These are phyloP conservation scores for Porites divaricata DNA, from an alignment of 92 coral and sea anemone genomes.

Conservation along the genomic window DNA sequence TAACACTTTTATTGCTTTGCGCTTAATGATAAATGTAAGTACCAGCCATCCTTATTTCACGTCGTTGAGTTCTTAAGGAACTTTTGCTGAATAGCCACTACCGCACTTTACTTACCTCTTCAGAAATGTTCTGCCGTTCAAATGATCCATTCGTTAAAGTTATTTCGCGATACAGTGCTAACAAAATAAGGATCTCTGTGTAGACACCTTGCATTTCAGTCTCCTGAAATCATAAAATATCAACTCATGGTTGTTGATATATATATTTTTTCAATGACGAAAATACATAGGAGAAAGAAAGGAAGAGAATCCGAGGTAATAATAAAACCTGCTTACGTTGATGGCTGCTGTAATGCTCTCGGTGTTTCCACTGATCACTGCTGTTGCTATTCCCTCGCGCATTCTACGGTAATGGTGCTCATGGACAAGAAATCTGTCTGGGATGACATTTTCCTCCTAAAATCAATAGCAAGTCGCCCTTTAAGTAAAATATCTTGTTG, in stretches of 20 bases:
- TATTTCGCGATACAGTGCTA: constrained; percentile 43
- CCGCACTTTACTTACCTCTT: constrained; percentile 6
- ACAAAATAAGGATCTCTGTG: constrained; percentile 31
- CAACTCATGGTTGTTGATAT: no score
- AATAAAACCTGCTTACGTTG: constrained; percentile 16
- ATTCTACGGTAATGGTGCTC: constrained; percentile 23
- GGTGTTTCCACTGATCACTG: constrained; percentile 41
- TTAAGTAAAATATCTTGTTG: no score
- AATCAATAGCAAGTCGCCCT: background rate
- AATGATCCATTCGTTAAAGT: constrained; percentile 33
- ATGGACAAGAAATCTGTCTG: constrained; percentile 51
- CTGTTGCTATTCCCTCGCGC: constrained; percentile 61
- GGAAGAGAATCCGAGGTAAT: background rate
- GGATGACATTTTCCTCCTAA: constrained; percentile 39
- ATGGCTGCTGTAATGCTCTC: constrained; percentile 24
- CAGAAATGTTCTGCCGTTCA: constrained; percentile 16
- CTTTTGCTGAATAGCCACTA: no score
- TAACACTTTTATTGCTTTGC: no score
- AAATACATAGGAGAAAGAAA: background rate
- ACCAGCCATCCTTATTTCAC: no score
- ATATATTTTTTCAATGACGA: no score
- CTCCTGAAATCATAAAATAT: background rate
- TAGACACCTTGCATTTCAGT: constrained; percentile 3
- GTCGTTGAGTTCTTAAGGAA: no score
- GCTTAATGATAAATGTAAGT: no score